phyloP scores from a whole-genome alignment of 2,113 vertebrate genomes.

The Mustelus asterias region DNA sequence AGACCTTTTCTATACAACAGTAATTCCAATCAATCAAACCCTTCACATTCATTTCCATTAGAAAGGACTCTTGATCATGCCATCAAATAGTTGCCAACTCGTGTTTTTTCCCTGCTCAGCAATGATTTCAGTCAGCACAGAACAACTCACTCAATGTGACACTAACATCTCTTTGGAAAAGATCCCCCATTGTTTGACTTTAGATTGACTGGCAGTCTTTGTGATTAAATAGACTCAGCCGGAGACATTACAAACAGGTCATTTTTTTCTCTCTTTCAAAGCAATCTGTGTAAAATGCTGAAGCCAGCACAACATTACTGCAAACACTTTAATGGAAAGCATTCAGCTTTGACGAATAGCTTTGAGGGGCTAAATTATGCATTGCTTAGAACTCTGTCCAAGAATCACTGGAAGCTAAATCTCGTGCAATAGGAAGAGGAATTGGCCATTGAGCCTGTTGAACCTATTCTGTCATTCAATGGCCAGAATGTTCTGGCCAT shows the following conservation, averaged over 20 bases:
- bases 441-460: neutral
- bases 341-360: neutral
- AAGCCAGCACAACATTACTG: neutral
- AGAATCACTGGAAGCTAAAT: neutral
- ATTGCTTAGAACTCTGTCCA: neutral
- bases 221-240: slow-evolving; percentile 12
- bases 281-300: slow-evolving; percentile 24
- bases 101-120: neutral
- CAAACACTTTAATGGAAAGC: neutral
- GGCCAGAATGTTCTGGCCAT: too few relatives aligned
- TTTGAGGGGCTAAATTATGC: neutral
- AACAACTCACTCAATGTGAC: slow-evolving; percentile 13
- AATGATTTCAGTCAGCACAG: neutral
- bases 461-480: neutral
- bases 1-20: neutral
- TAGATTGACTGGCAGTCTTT: neutral
- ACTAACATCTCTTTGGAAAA: slow-evolving; percentile 24
- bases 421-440: neutral
- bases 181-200: slow-evolving; percentile 8
- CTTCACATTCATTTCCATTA: neutral
- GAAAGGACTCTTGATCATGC: neutral
- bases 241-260: neutral
- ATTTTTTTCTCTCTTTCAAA: neutral
- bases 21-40: neutral
- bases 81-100: neutral